These are phyloP conservation scores for Gryllus longicercus DNA, from an alignment of 2,888 invertebrate species.

Conservation along the genomic window DNA sequence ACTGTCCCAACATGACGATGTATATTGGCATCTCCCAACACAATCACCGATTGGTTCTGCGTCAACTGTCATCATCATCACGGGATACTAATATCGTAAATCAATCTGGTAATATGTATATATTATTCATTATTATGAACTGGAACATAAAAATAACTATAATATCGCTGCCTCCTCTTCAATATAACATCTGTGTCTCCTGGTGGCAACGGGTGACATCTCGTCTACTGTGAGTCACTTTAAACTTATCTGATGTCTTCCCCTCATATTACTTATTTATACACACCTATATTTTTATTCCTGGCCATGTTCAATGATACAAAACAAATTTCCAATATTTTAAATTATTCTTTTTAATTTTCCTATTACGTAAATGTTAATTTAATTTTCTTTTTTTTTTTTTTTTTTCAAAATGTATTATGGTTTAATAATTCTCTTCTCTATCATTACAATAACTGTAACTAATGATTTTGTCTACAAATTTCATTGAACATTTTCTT, in stretches of 20 bases:
- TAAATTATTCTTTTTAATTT: neutral
- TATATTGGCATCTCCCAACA: conserved; percentile 17
- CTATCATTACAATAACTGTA: too few relatives aligned
- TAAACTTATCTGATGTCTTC: conserved; percentile 20
- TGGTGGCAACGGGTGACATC: conserved; percentile 18
- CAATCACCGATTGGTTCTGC: conserved; percentile 1
- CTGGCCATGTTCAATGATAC: neutral
- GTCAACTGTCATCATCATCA: conserved; percentile 4
- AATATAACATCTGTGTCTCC: neutral
- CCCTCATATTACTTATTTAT: neutral
- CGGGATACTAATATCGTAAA: neutral
- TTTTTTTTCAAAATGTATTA: neutral
- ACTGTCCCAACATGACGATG: conserved; percentile 11
- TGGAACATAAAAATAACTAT: neutral
- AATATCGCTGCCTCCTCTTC: neutral
- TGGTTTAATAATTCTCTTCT: too few relatives aligned
- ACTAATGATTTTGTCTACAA: neutral
- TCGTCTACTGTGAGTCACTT: conserved; percentile 35
- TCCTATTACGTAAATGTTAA: too few relatives aligned
- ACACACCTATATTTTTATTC: neutral
- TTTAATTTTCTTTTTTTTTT: neutral
- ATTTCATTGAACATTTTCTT: neutral
- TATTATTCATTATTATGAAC: neutral
- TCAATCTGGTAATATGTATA: conserved; percentile 3
- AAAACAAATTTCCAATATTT: neutral